phyloP scores from a whole-genome alignment of 2,113 vertebrate genomes.

The Gymnarchus niloticus region DNA sequence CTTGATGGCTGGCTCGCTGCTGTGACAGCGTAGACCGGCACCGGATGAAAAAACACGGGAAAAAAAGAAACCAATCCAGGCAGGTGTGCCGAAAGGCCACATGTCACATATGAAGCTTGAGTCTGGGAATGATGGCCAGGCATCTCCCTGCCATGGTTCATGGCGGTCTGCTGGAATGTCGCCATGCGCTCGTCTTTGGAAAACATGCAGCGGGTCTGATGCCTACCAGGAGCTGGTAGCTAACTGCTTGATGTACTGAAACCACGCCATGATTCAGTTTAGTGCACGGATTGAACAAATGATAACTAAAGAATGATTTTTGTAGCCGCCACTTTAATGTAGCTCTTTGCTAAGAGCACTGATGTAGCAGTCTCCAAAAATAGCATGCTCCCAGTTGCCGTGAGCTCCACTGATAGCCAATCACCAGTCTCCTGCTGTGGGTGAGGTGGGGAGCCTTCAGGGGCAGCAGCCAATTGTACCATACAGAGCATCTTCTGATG shows the following conservation, averaged over 20 bases:
- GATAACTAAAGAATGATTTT: not conserved
- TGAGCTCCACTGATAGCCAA: conserved; percentile 43
- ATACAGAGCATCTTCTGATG: conserved; percentile 14
- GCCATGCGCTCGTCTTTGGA: not conserved
- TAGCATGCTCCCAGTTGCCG: not conserved
- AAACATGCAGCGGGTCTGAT: not conserved
- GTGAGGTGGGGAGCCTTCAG: conserved; percentile 18
- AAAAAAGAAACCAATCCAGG: not conserved
- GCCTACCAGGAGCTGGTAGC: not conserved
- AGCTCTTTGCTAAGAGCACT: conserved; percentile 17
- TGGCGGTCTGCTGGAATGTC: not conserved
- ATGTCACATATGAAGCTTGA: not conserved
- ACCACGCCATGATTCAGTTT: too few relatives aligned
- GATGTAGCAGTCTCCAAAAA: conserved; percentile 21
- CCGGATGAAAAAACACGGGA: not conserved
- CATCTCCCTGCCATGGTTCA: not conserved
- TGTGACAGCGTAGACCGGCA: too few relatives aligned
- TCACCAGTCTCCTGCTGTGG: conserved; percentile 16
- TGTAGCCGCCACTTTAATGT: conserved; percentile 46
- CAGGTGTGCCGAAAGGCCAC: not conserved
- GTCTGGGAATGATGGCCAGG: not conserved
- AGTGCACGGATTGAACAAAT: not conserved
- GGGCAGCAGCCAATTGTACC: not conserved
- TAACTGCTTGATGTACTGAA: not conserved
- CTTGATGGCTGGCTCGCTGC: not conserved